Conservation (phyloP, 2,113 vertebrate species). For the Equus przewalskii region DNA sequence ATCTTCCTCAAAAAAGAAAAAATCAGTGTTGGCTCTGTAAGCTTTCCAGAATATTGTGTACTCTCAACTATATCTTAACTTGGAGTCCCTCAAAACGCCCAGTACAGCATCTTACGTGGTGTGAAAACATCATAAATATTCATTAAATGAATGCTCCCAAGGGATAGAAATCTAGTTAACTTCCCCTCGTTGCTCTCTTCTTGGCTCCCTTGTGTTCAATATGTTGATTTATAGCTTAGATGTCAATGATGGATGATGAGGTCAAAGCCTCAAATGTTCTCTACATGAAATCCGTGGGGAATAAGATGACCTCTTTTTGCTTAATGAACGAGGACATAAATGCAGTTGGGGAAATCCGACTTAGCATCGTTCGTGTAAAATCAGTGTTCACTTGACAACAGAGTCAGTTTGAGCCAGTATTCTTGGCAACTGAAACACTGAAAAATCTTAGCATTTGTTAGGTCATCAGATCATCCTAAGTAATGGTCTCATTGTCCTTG, state of each 20-base stretch:
- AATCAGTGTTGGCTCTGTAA: not conserved
- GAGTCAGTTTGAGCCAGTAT: not conserved
- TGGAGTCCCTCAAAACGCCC: not conserved
- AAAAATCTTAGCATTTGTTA: not conserved
- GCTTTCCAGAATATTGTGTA: not conserved
- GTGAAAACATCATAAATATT: not conserved
- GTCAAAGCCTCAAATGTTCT: not conserved
- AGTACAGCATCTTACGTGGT: too few relatives aligned
- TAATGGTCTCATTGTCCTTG: not conserved
- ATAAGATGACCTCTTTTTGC: not conserved
- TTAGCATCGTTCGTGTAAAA: not conserved
- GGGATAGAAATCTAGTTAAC: not conserved
- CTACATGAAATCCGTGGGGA: not conserved
- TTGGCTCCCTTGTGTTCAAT: not conserved
- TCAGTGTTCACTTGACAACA: not conserved
- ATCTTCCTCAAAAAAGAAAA: too few relatives aligned
- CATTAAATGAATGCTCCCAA: not conserved
- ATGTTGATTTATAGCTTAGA: not conserved
- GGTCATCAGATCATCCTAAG: not conserved
- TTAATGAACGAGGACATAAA: not conserved
- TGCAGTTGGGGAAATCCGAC: not conserved
- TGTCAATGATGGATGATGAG: not conserved
- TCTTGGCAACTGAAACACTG: not conserved
- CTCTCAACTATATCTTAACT: not conserved
- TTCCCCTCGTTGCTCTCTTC: not conserved